phyloP scores from a whole-genome alignment of 2,113 vertebrate species.

The Petroica traversi region DNA sequence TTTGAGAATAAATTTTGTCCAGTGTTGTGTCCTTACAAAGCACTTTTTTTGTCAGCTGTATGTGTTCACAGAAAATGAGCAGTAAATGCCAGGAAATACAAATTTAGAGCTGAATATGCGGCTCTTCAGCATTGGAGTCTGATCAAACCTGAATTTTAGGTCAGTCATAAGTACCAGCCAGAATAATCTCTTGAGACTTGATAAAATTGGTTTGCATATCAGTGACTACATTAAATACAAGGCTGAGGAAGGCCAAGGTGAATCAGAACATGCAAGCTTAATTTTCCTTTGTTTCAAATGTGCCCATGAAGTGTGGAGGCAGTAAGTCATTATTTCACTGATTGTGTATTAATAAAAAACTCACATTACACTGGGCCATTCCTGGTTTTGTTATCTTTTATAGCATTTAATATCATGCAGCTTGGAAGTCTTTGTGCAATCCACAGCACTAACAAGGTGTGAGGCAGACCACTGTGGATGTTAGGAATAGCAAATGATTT shows the following conservation, averaged over 20 bases:
- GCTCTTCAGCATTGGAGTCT: not conserved
- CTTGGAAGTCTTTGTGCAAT: not conserved
- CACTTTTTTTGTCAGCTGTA: not conserved
- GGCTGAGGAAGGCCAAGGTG: not conserved
- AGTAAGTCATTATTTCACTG: not conserved
- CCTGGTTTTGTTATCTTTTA: not conserved
- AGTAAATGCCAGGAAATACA: not conserved
- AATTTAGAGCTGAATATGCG: not conserved
- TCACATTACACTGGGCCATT: not conserved
- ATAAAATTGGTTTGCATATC: not conserved
- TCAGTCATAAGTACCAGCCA: not conserved
- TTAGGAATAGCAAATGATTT: not conserved
- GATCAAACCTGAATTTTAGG: not conserved
- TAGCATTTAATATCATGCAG: fast-evolving
- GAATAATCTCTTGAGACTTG: not conserved
- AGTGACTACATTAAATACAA: not conserved
- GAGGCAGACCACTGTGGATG: not conserved
- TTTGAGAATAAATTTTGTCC: not conserved
- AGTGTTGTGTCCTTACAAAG: not conserved
- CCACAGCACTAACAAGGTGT: not conserved
- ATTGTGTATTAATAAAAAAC: not conserved
- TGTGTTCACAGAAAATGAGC: not conserved
- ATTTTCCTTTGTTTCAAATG: not conserved
- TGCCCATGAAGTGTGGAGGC: not conserved
- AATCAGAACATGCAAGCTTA: not conserved